Base-by-base conservation (phyloP, 2,797 vertebrate genomes). In the Lates japonicus region DNA sequence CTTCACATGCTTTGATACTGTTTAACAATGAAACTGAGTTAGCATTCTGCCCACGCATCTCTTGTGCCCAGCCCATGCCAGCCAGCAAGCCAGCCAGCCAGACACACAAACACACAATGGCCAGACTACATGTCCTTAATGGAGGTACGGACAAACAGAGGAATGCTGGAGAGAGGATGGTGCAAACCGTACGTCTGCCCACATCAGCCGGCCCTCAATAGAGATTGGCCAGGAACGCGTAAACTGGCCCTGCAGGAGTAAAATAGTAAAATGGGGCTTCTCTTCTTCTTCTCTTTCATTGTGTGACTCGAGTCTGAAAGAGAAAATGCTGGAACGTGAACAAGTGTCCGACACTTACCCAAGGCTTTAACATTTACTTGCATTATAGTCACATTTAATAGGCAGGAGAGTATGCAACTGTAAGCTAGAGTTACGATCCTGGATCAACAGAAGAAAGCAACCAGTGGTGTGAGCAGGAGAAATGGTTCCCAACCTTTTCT, bases 221-320 rank as follows among this genome's bases (percentile, higher is more conserved):
- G 90, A 92, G 91, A 92, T 86, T 92, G 92, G 89, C 90, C 90
- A 90, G 84, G 82, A 92, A 91, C 78, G 87, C 91, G 88, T 93
- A 91, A 91, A 93, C 83, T 78, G 88, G 78, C 91, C 52, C 77
- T 42, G 84, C 82, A 80, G 87, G 91, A 89, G 88, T 83, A 57
- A 89, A 92, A 90, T 58, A 72, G 84, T 91, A 86, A 89, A 93
- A 91, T 65, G 46, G 77, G 79, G 69, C 81, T 91, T 90, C 89
- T 87, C 87, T 80, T 88, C 78, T 84, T 74, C 61, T 78, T 81
- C 72, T 76, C 80, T 84, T 87, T 90, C 74, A 84, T 84, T 85
- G 86, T 83, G 49, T 48, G 71, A 81, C 82, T 87, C 67, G 76
- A 87, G 82, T 75, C 60, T 91, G 70, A 90, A 90, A 89, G 74